Evolutionary conservation across 1,140 invertebrate genomes (phyloP).

Genomic region (Drosophila kikkawai): DNA sequence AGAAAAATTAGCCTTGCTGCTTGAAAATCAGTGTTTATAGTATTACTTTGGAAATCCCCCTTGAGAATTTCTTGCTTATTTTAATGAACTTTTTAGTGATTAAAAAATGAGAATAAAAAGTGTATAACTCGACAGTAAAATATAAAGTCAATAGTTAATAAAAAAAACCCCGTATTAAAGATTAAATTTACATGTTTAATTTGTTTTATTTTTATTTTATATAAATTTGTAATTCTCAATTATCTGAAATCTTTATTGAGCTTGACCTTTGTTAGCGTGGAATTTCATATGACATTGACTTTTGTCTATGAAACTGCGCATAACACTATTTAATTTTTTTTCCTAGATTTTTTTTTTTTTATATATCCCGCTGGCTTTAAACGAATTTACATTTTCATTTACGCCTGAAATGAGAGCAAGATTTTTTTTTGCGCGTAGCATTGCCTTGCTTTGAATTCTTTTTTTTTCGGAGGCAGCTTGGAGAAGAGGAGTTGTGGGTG

Average conservation of each 20-base stretch:
- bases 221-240: not conserved
- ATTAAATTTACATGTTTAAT: not conserved
- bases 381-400: constrained; percentile 80
- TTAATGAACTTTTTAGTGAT: not conserved
- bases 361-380: constrained; percentile 56
- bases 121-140: not conserved
- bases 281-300: constrained; percentile 50
- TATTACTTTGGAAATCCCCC: not conserved
- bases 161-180: not conserved
- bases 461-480: constrained; percentile 43
- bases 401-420: constrained; percentile 73
- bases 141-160: not conserved
- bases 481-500: constrained; percentile 21
- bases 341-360: not conserved
- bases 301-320: constrained; percentile 24
- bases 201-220: not conserved
- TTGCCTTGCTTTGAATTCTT: constrained; percentile 61
- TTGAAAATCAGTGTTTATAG: not conserved
- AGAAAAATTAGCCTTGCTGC: not conserved
- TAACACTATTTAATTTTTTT: not conserved
- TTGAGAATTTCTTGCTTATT: not conserved
- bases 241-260: not conserved
- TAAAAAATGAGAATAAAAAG: not conserved
- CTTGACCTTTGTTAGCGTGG: constrained; percentile 1
- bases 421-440: constrained; percentile 40